phyloP scores from a whole-genome alignment of 2,888 invertebrate genomes.

The Synanthedon andrenaeformis region DNA sequence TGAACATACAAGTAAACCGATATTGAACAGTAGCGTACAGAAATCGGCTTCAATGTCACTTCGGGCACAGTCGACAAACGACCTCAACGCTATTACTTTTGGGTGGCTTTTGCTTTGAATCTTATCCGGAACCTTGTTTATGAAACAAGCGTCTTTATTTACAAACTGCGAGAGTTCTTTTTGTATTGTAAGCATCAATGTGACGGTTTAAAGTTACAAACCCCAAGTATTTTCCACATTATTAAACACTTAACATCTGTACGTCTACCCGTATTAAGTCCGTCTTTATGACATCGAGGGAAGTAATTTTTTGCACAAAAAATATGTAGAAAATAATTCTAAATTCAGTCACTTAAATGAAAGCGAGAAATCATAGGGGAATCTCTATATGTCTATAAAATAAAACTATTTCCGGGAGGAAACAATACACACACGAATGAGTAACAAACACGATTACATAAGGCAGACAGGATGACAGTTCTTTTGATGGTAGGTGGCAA shows the following conservation, averaged over 20 bases:
- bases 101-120: constrained; percentile 5
- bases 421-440: too few species aligned
- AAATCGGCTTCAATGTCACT: constrained; percentile 28
- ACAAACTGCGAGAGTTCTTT: constrained; percentile 11
- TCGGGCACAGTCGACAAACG: constrained; percentile 13
- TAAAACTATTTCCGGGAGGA: too few species aligned
- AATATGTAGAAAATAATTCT: not conserved
- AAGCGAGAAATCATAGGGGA: too few species aligned
- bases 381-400: too few species aligned
- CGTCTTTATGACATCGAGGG: constrained; percentile 29
- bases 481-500: too few species aligned
- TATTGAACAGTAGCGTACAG: constrained; percentile 57
- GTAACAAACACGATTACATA: too few species aligned
- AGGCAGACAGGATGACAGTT: too few species aligned
- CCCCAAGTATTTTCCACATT: constrained; percentile 55
- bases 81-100: constrained; percentile 16
- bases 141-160: constrained; percentile 8
- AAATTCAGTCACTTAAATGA: too few species aligned
- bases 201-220: constrained; percentile 43
- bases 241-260: constrained; percentile 56
- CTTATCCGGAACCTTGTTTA: not conserved
- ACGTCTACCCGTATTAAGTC: constrained; percentile 46
- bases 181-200: constrained; percentile 8
- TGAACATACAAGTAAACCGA: constrained; percentile 47
- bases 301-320: constrained; percentile 16